Percentiles rank a stretch among this genome's conserved stretches.
Conservation (phyloP, 2,797 vertebrate genomes). For the Gambusia yucatana region DNA sequence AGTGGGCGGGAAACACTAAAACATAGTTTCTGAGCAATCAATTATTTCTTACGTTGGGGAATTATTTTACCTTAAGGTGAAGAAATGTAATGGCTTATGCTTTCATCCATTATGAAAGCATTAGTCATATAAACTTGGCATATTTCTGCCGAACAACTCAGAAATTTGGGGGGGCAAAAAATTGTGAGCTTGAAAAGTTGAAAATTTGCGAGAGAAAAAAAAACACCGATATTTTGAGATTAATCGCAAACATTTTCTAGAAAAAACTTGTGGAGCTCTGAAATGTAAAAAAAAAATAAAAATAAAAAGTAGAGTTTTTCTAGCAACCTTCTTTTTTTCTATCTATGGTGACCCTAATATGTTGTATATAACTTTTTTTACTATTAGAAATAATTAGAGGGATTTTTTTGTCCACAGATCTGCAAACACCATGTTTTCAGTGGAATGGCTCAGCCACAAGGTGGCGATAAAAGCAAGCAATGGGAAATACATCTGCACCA, state of each 20-base stretch:
- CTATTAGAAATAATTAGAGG: background rate
- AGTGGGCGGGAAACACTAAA: fast-evolving
- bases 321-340: no score
- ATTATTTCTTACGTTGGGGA: background rate
- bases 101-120: background rate
- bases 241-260: no score
- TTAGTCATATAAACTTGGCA: background rate
- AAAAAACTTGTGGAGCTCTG: no score
- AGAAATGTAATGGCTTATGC: background rate
- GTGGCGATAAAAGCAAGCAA: slow-evolving; percentile 93
- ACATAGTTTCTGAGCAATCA: background rate
- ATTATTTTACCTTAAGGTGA: background rate
- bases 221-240: no score
- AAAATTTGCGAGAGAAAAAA: no score
- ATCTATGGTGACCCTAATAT: no score
- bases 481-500: slow-evolving; percentile 94
- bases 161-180: no score
- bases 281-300: no score
- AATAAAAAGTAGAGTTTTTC: no score
- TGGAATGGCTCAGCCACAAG: slow-evolving; percentile 91
- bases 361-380: background rate
- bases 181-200: no score
- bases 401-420: slow-evolving; percentile 76
- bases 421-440: slow-evolving; percentile 90
- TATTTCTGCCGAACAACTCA: background rate